Evolutionary conservation across 2,797 vertebrate species (phyloP), one percentile per base, ranked within the genome.

Genomic region (Eulemur rubriventer): DNA sequence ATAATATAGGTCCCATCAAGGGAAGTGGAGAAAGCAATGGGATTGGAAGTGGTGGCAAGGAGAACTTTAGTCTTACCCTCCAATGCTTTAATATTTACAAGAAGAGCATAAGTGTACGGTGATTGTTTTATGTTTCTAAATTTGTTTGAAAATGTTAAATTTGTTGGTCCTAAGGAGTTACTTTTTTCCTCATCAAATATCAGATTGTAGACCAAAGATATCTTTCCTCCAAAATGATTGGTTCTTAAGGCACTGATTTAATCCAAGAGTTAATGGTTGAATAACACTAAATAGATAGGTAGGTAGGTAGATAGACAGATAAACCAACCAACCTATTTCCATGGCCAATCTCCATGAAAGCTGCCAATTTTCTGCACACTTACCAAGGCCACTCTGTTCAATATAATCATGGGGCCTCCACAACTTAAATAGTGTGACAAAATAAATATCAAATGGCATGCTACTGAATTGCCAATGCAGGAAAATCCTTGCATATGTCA

Each of bases 171-270:
- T 95, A 41, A 69, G 24, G 22, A 46, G 43, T 59, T 3, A 1
- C 41, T 69, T 48, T 88, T 73, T 38, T 69, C 12, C 33, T 11
- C n/a, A 46, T 63, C 52, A 69, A 35, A 79, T 73, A 33, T 52
- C 22, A 48, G 50, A 26, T 92, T 18, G 79, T 81, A 33, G 20
- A 26, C 22, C 22, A 91, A 57, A 89, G 48, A 91, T 5, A 59
- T 20, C 14, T 93, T 93, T 91, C 65, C 50, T 83, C 22, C 46
- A 92, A 93, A 95, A 75, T 82, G 18, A 90, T 72, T n/a, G 2
- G 12, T 72, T 61, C 30, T 10, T 17, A 38, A 93, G 35, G 35
- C 52, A 46, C 2, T 30, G 48, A 18, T 52, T 83, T 87, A 63
- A 83, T 50, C 4, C 28, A 84, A 9, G 89, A 79, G 13, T 80